phyloP scores from a whole-genome alignment of 2,797 vertebrate species.

The Selene dorsalis region DNA sequence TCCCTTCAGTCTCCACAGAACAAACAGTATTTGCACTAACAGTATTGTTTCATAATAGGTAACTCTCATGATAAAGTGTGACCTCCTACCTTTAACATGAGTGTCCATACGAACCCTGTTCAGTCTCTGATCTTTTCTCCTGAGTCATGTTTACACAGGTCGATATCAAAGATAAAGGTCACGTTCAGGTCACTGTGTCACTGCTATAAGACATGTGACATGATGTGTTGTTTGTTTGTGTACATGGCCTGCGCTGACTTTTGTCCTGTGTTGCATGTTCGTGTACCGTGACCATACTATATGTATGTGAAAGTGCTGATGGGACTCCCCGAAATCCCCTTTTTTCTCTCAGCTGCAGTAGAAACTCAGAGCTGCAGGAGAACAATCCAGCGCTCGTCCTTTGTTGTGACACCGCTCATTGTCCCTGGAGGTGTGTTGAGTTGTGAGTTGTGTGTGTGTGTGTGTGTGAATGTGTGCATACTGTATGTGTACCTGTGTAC shows the following conservation, averaged over 20 bases:
- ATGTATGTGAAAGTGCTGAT: conserved; percentile 81
- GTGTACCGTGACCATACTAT: conserved; percentile 53
- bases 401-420: conserved; percentile 81
- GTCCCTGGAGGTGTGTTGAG: conserved; percentile 56
- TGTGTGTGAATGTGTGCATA: conserved; percentile 34
- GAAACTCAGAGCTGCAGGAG: conserved; percentile 76
- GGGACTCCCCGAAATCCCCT: conserved; percentile 63
- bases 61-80: no score
- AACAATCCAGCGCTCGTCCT: conserved; percentile 80
- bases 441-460: conserved; percentile 33
- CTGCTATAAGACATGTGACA: conserved; percentile 47
- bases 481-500: conserved; percentile 51
- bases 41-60: no score
- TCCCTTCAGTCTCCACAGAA: no score
- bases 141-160: conserved; percentile 29
- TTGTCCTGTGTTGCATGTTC: conserved; percentile 54
- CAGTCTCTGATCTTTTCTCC: not conserved
- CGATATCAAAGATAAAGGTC: conserved; percentile 44
- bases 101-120: not conserved
- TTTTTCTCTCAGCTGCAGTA: conserved; percentile 69
- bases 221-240: conserved; percentile 67
- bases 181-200: conserved; percentile 64
- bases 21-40: no score
- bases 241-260: conserved; percentile 28
- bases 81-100: no score